Base-by-base conservation (phyloP, 2,113 vertebrate genomes). In the Lepidothrix coronata region DNA sequence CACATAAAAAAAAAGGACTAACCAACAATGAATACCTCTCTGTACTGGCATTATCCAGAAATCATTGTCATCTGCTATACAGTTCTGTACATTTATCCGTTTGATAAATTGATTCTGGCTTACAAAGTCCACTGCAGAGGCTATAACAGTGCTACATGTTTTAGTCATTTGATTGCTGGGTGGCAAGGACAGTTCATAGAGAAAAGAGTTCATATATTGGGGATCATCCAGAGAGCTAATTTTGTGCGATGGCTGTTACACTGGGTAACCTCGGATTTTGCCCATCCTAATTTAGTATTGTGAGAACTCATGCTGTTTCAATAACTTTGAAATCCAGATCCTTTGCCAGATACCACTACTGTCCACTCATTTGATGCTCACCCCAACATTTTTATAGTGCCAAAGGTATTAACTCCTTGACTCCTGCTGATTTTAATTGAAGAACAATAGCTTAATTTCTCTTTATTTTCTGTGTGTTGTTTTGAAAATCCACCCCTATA, bases 101-200 rank as follows among this genome's bases (percentile, higher is more conserved):
- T 89, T 91, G 61, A 63, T 71, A 67, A 93, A 95, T 93, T 86
- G 55, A 78, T 94, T 96, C 68, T 92, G 75, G 54, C 57, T 93
- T 41, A 37, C 43, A n/a, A 63, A 78, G 57, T 59, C 59, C 43
- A 67, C n/a, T 84, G 72, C 48, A 78, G 75, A 72, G 72, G 57
- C 52, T 59, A 0, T 54, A 67, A 39, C 7, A 48, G 59, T 16
- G 16, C 55, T 51, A 43, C 37, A 22, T 43, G 61, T 77, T 94
- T 93, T 63, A 86, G 73, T 31, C 15, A 55, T 81, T 87, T 71
- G 70, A 87, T 85, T 95, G 77, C 58, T 79, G 41, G 68, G 63
- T 75, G n/a, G 31, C 7, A 11, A 77, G 63, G 62, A 30, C 11
- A 22, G 39, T 59, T 89, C 57, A 84, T 17, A 72, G 79, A 91